Conservation (phyloP, 1,140 invertebrate genomes). For the Calycopis cecrops region DNA sequence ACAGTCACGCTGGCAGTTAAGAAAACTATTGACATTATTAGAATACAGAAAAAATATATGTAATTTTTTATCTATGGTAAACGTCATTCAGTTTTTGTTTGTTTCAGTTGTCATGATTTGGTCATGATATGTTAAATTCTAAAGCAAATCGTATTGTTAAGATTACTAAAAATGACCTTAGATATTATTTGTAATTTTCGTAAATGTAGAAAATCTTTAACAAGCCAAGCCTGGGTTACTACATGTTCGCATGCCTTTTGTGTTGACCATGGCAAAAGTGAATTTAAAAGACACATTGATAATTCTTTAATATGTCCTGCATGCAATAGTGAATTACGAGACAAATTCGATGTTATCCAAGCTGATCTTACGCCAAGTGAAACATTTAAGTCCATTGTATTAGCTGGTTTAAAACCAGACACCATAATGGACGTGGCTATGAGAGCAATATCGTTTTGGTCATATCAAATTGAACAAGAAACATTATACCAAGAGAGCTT, state of each 20-base stretch:
- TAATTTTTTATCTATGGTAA: not conserved
- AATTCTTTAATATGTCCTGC: conserved; percentile 68
- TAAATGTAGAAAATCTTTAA: conserved; percentile 69
- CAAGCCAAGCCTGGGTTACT: conserved; percentile 73
- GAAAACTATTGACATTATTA: not conserved
- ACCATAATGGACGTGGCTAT: conserved; percentile 73
- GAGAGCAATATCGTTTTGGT: conserved; percentile 74
- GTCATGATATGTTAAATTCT: too few species aligned
- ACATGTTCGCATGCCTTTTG: conserved; percentile 76
- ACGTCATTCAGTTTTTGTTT: not conserved
- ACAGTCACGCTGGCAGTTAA: not conserved
- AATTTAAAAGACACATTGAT: conserved; percentile 64
- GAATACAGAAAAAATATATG: conserved; percentile 2
- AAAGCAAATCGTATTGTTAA: too few species aligned
- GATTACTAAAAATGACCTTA: conserved; percentile 40
- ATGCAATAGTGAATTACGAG: conserved; percentile 65
- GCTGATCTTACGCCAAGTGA: conserved; percentile 70
- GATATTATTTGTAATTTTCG: conserved; percentile 73
- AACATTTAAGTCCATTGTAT: conserved; percentile 72
- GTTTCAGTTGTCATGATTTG: not conserved
- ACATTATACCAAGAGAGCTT: conserved; percentile 66
- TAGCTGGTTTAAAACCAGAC: conserved; percentile 72
- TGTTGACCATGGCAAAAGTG: conserved; percentile 69
- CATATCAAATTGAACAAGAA: conserved; percentile 73
- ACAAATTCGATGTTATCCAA: conserved; percentile 74